These are phyloP conservation scores for Cyphomyrus plagiostoma DNA, from an alignment of 2,113 vertebrate species.

Conservation along the genomic window DNA sequence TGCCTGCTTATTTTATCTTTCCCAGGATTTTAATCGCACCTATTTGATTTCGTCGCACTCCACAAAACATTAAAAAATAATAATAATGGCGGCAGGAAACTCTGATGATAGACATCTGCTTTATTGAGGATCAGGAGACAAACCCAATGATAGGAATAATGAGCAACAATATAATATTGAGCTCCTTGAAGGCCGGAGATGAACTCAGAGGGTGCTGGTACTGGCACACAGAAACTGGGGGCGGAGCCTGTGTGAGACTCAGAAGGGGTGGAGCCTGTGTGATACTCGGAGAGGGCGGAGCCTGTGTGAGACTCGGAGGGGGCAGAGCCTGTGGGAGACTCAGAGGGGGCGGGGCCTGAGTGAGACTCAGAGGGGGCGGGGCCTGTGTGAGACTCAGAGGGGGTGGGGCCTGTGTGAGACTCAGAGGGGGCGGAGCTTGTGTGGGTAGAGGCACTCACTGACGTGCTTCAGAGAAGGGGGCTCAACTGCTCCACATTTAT, in stretches of 20 bases:
- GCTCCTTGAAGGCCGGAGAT: not conserved
- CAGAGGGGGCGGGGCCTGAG: no score
- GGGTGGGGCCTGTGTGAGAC: not conserved
- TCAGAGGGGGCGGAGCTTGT: no score
- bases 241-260: not conserved
- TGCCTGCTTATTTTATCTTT: constrained; percentile 42
- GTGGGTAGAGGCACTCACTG: not conserved
- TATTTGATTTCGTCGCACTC: constrained; percentile 36
- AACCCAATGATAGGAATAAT: not conserved
- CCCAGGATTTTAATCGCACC: constrained; percentile 34
- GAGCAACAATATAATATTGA: not conserved
- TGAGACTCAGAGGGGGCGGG: not conserved
- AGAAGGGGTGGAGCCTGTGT: no score
- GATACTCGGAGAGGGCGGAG: no score
- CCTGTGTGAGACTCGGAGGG: no score
- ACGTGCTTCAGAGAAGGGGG: not conserved
- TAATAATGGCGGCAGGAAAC: constrained; percentile 21
- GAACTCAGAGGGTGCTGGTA: not conserved
- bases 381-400: not conserved
- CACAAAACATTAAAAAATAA: constrained; percentile 30
- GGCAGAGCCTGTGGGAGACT: no score
- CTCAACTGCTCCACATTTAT: not conserved
- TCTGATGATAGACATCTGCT: constrained; percentile 18
- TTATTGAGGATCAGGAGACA: constrained; percentile 8
- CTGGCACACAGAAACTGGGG: not conserved